phyloP scores from a whole-genome alignment of 1,140 invertebrate species.

The Akabosia matsudoensis region DNA sequence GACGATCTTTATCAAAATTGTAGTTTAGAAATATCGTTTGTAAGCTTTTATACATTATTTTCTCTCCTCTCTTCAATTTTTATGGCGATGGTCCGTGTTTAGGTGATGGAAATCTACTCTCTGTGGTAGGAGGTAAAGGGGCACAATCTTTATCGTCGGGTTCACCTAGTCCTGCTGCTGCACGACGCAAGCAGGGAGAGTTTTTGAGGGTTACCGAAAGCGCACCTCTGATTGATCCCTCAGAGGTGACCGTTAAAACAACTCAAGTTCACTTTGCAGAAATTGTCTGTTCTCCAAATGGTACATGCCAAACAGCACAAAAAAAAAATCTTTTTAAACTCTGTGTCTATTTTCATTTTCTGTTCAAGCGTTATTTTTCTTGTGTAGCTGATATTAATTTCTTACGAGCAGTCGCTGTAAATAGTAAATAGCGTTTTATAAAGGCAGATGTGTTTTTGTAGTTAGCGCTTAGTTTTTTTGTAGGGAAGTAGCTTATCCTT shows the following conservation, averaged over 20 bases:
- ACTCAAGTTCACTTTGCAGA: conserved; percentile 71
- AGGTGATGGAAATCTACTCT: conserved; percentile 24
- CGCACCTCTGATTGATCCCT: conserved; percentile 71
- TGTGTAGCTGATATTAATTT: too few relatives aligned
- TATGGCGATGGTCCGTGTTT: conserved; percentile 15
- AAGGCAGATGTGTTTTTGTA: too few relatives aligned
- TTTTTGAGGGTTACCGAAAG: conserved; percentile 56
- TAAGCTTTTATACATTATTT: neutral
- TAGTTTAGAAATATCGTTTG: neutral
- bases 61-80: conserved; percentile 4
- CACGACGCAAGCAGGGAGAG: conserved; percentile 51
- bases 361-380: neutral
- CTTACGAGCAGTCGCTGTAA: too few relatives aligned
- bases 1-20: neutral
- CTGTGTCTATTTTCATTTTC: neutral
- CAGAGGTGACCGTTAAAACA: conserved; percentile 71
- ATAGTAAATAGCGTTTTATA: too few relatives aligned
- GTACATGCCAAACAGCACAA: conserved; percentile 55
- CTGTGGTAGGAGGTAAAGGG: neutral
- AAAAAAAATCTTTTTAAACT: neutral
- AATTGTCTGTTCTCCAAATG: conserved; percentile 73
- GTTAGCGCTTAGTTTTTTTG: too few relatives aligned
- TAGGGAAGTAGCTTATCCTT: too few relatives aligned
- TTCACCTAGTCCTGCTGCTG: conserved; percentile 44
- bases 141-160: neutral